phyloP scores from a whole-genome alignment of 2,888 invertebrate species.

The Arctia plantaginis region DNA sequence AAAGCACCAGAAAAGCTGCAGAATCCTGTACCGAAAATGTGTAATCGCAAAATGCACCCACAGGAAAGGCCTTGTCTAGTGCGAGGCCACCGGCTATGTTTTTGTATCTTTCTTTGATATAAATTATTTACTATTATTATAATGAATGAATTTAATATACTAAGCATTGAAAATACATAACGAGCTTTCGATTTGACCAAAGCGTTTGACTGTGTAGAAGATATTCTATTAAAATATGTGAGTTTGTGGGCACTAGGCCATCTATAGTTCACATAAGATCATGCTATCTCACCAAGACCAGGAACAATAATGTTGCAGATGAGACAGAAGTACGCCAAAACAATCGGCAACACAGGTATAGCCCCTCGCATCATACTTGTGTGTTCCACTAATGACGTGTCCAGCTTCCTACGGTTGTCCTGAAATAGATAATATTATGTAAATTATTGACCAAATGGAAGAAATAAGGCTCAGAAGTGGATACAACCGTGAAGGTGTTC shows the following conservation, averaged over 20 bases:
- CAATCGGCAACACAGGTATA: slow-evolving; percentile 95
- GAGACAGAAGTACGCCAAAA: slow-evolving; percentile 95
- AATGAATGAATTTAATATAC: too few relatives aligned
- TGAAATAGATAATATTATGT: slow-evolving; percentile 58
- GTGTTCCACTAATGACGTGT: slow-evolving; percentile 92
- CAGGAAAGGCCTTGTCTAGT: too few relatives aligned
- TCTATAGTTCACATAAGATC: not conserved
- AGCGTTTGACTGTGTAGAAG: not conserved
- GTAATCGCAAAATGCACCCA: too few relatives aligned
- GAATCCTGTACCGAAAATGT: too few relatives aligned
- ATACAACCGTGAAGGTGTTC: not conserved
- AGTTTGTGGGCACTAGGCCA: not conserved
- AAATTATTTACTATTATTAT: too few relatives aligned
- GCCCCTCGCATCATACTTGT: slow-evolving; percentile 96
- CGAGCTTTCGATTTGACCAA: not conserved
- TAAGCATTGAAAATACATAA: not conserved
- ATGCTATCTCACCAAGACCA: slow-evolving; percentile 69
- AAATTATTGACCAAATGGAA: not conserved
- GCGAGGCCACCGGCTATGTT: too few relatives aligned
- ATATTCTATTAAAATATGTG: not conserved
- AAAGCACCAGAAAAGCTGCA: not conserved
- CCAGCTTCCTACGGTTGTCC: slow-evolving; percentile 92
- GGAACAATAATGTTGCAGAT: slow-evolving; percentile 86
- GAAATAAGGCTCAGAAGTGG: not conserved
- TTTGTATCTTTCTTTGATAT: too few relatives aligned